These are phyloP conservation scores for Ibycter americanus DNA, from an alignment of 2,797 vertebrate genomes.

Conservation along the genomic window DNA sequence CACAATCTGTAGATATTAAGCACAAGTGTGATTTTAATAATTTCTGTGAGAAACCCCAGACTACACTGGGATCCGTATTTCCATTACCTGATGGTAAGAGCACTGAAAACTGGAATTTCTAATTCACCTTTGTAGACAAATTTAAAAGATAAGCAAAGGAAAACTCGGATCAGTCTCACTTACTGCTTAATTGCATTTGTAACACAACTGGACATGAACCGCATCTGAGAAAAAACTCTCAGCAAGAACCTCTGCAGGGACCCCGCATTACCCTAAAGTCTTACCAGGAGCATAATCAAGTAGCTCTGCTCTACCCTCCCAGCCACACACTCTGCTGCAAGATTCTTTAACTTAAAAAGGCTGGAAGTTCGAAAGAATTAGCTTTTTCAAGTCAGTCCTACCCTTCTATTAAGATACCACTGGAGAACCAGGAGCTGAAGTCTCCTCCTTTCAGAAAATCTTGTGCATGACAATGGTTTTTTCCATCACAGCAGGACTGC, in stretches of 20 bases:
- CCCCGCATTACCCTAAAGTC: background rate
- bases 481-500: background rate
- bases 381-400: background rate
- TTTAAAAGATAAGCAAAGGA: background rate
- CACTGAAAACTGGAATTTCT: background rate
- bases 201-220: constrained; percentile 17
- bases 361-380: background rate
- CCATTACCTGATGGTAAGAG: background rate
- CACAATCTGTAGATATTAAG: rapidly evolving
- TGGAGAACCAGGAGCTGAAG: background rate
- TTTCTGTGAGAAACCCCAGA: background rate
- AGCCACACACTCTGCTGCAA: background rate
- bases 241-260: background rate
- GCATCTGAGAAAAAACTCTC: background rate
- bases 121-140: background rate
- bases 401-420: background rate
- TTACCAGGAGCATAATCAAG: background rate
- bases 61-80: background rate
- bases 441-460: background rate
- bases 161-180: constrained; percentile 21
- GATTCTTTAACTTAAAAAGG: background rate
- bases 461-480: background rate
- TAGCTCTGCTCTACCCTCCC: background rate
- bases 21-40: rapidly evolving
- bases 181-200: constrained; percentile 20